Percentiles rank a stretch among this genome's conserved stretches.
Conservation (phyloP, 2,113 vertebrate species). For the Gallinago undulata region DNA sequence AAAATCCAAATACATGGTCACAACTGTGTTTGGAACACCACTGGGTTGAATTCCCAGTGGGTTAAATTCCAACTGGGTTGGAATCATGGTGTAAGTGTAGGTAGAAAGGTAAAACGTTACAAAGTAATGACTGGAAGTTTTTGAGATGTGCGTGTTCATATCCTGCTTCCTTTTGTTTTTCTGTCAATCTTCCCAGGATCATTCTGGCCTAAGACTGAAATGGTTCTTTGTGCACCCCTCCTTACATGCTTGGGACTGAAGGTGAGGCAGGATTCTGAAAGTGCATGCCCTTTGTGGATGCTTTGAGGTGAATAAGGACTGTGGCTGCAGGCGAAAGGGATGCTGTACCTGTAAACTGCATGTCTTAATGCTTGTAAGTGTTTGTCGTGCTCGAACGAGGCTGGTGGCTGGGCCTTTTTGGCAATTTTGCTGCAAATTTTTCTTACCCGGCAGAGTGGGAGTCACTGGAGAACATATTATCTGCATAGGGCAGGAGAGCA, state of each 20-base stretch:
- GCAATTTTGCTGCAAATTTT: background rate
- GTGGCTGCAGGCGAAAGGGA: background rate
- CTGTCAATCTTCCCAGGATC: slow-evolving; percentile 36
- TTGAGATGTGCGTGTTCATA: slow-evolving; percentile 6
- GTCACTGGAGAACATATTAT: background rate
- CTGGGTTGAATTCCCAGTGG: no score
- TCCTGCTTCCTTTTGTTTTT: slow-evolving; percentile 45
- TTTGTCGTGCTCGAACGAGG: background rate
- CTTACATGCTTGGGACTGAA: slow-evolving; percentile 33
- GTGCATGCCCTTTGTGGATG: slow-evolving; percentile 28
- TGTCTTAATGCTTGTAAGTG: background rate
- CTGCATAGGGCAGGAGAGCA: background rate
- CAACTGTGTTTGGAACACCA: background rate
- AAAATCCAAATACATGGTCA: background rate
- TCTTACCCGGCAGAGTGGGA: background rate
- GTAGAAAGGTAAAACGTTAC: background rate
- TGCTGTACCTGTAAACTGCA: background rate
- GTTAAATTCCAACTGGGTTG: background rate
- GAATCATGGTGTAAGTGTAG: background rate
- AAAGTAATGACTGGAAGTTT: background rate
- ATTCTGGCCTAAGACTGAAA: slow-evolving; percentile 41
- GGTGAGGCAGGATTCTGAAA: slow-evolving; percentile 49
- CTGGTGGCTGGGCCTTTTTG: background rate
- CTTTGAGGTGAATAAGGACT: slow-evolving; percentile 4
- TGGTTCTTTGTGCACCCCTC: slow-evolving; percentile 28